These are phyloP conservation scores for Gnathonemus longibarbis DNA, from an alignment of 2,113 vertebrate species.

Conservation along the genomic window DNA sequence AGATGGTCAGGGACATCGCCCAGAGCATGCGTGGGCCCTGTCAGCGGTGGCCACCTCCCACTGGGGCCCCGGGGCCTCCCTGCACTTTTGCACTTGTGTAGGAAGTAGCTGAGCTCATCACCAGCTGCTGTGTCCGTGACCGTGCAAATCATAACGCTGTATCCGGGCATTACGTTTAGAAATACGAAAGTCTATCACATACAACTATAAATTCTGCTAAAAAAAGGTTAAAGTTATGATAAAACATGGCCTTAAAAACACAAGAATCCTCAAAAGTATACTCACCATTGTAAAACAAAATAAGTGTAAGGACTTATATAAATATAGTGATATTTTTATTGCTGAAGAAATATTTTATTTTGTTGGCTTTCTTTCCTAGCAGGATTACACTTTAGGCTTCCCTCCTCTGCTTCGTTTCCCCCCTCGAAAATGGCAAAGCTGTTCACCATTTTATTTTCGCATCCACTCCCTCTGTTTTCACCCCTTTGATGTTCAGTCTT, in stretches of 20 bases:
- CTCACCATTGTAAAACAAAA: neutral
- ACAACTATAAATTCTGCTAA: neutral
- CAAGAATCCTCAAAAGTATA: neutral
- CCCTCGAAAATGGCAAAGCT: neutral
- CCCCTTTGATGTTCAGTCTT: conserved; percentile 4
- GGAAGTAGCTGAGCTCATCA: conserved; percentile 1
- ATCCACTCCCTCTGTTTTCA: neutral
- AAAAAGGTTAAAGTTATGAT: neutral
- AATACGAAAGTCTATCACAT: neutral
- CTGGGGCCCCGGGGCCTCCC: neutral
- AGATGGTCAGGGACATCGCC: neutral
- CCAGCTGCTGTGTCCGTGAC: neutral
- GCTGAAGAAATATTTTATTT: neutral
- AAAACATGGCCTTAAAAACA: neutral
- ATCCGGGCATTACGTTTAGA: neutral
- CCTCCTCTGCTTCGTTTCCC: neutral
- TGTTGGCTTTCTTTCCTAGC: neutral
- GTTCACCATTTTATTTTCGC: neutral
- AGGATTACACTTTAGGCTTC: neutral
- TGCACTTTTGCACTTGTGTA: neutral
- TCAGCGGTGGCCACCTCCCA: neutral
- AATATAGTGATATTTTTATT: neutral
- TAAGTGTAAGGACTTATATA: neutral
- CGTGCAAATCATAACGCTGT: neutral
- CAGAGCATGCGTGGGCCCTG: neutral